phyloP scores from a whole-genome alignment of 2,888 invertebrate genomes.

The Taenaris catops region DNA sequence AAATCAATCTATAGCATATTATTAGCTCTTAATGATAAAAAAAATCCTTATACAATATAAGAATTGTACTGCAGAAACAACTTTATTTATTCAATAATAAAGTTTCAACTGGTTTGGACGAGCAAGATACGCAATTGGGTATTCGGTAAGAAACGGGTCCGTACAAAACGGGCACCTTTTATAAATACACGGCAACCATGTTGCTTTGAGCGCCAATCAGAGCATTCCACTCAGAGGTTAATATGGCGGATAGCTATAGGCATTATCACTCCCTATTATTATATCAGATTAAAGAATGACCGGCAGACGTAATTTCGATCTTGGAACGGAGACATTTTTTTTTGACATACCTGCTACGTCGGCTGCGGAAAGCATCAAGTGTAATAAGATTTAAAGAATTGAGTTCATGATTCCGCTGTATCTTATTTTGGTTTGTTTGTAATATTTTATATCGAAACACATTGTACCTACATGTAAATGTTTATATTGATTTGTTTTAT shows the following conservation, averaged over 20 bases:
- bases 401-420: too few species aligned
- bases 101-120: conserved; percentile 15
- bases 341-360: too few species aligned
- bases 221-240: conserved; percentile 37
- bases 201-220: conserved; percentile 60
- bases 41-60: conserved; percentile 18
- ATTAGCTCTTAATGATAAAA: conserved; percentile 14
- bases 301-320: conserved; percentile 26
- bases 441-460: too few species aligned
- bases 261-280: conserved; percentile 55
- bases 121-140: conserved; percentile 20
- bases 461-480: too few species aligned
- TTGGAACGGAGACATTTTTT: conserved; percentile 17
- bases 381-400: too few species aligned
- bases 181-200: conserved; percentile 57
- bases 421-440: too few species aligned
- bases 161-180: conserved; percentile 31
- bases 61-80: too few species aligned
- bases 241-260: conserved; percentile 58
- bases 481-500: too few species aligned
- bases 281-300: conserved; percentile 36
- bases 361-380: too few species aligned
- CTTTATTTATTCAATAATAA: too few species aligned
- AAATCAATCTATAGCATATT: conserved; percentile 3
- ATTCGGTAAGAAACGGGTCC: conserved; percentile 31